Conservation (phyloP, 92 coral and sea anemone genomes). For the Porites lobata region DNA sequence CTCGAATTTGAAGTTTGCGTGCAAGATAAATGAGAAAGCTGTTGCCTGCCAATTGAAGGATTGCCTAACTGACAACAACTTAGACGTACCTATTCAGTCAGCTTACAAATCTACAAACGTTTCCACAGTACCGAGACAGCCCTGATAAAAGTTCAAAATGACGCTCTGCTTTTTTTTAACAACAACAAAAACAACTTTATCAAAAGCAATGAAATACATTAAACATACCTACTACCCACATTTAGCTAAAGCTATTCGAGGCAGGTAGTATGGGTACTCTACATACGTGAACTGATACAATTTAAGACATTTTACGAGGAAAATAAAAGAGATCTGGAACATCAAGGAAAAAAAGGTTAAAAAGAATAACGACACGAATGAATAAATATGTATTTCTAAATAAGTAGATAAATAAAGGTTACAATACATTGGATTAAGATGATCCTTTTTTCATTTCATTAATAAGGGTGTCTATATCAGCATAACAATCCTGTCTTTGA, state of each 20-base stretch:
- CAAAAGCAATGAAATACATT: not conserved
- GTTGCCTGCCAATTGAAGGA: constrained; percentile 20
- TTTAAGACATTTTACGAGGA: too few species aligned
- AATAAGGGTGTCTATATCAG: too few species aligned
- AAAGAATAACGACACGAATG: not conserved
- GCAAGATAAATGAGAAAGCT: constrained; percentile 53
- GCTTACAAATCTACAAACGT: constrained; percentile 28
- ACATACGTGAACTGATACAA: too few species aligned
- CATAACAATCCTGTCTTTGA: not conserved
- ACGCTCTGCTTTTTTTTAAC: constrained; percentile 26
- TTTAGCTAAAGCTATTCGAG: too few species aligned
- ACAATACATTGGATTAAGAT: too few species aligned
- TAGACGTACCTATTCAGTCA: constrained; percentile 46
- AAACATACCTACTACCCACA: not conserved
- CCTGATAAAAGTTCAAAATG: constrained; percentile 47
- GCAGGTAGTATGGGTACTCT: too few species aligned
- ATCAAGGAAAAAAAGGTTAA: too few species aligned
- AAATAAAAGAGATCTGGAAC: too few species aligned
- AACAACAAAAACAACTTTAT: not conserved
- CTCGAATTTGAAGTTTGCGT: constrained; percentile 32
- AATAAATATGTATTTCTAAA: not conserved
- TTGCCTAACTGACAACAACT: not conserved
- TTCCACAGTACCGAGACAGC: constrained; percentile 65
- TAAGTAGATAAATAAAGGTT: not conserved
- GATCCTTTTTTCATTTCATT: too few species aligned